Conservation (phyloP, 2,113 vertebrate species). For the Phodopus roborovskii region DNA sequence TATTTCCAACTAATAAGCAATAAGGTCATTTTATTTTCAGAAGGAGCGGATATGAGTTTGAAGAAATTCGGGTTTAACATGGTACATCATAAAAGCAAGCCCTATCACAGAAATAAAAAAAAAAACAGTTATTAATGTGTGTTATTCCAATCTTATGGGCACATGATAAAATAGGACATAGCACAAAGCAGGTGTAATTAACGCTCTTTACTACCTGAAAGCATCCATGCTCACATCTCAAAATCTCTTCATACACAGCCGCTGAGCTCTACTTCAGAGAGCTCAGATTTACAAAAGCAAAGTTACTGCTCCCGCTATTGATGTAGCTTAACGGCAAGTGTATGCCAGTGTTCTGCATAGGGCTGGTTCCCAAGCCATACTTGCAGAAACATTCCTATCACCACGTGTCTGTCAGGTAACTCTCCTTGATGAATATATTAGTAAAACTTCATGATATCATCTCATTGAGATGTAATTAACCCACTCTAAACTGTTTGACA, state of each 20-base stretch:
- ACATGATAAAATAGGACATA: background rate
- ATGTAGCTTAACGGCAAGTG: background rate
- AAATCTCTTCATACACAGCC: background rate
- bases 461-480: background rate
- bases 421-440: background rate
- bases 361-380: background rate
- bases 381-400: background rate
- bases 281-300: constrained; percentile 7
- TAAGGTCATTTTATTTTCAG: constrained; percentile 1
- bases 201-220: background rate
- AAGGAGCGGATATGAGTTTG: background rate
- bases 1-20: background rate
- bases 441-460: background rate
- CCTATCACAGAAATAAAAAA: background rate
- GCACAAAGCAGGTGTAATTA: background rate
- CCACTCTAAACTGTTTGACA: background rate
- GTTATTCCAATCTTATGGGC: background rate
- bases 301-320: background rate
- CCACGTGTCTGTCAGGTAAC: background rate
- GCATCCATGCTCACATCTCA: background rate
- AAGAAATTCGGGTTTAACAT: background rate
- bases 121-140: background rate
- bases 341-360: background rate
- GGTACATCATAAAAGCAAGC: background rate
- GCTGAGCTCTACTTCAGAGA: constrained; percentile 13